Conservation (phyloP, 2,888 invertebrate species). For the Leptinotarsa peninsularis region DNA sequence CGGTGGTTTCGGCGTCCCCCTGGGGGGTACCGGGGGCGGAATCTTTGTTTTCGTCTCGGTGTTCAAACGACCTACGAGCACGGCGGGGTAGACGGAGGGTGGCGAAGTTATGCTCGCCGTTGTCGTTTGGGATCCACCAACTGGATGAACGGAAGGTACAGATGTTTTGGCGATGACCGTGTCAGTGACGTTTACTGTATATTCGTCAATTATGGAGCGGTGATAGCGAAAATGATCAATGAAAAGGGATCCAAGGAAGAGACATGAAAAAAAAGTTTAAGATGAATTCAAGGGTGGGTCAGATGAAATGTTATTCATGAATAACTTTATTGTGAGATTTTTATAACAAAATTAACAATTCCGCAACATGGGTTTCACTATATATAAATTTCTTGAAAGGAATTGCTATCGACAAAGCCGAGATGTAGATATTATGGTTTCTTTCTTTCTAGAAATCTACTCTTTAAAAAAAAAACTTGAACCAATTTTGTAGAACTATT, state of each 20-base stretch:
- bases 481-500: no score
- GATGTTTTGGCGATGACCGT: conserved; percentile 35
- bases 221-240: conserved; percentile 20
- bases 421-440: no score
- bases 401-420: no score
- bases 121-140: conserved; percentile 48
- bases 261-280: conserved; percentile 53
- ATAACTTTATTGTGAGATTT: no score
- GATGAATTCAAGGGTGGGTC: background rate
- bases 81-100: conserved; percentile 77
- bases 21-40: conserved; percentile 89
- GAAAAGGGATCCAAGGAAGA: conserved; percentile 37
- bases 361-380: no score
- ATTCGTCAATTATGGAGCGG: conserved; percentile 1
- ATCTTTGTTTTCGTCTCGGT: conserved; percentile 76
- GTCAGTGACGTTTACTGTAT: conserved; percentile 37
- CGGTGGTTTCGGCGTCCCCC: conserved; percentile 80
- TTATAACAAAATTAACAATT: no score
- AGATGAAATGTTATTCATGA: background rate
- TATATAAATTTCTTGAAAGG: no score
- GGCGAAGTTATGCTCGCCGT: conserved; percentile 67
- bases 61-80: conserved; percentile 74
- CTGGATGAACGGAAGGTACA: conserved; percentile 19
- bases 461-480: no score
- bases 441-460: no score